A percentile compares a stretch with the other conserved stretches of the same genome.
Evolutionary conservation across 2,888 invertebrate genomes (phyloP).

Genomic region (Automeris io): DNA sequence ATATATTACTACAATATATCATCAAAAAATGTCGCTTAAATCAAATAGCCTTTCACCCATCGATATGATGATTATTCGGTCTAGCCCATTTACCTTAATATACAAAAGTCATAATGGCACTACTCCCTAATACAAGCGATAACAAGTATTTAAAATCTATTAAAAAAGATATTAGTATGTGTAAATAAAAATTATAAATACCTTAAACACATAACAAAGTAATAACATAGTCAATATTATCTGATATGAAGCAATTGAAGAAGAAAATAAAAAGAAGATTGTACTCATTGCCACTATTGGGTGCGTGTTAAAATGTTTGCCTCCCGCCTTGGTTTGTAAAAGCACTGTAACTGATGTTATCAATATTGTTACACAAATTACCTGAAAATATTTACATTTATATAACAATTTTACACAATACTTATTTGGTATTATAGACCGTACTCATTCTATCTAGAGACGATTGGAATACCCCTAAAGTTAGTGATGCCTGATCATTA

Average conservation of each 20-base stretch:
- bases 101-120: no score
- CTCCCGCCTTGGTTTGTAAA: background rate
- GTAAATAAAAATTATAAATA: constrained; percentile 11
- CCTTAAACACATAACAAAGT: constrained; percentile 29
- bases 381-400: background rate
- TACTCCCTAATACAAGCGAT: no score
- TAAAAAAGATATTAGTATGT: background rate
- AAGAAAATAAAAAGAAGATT: constrained; percentile 32
- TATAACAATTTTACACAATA: background rate
- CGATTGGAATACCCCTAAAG: no score
- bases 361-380: background rate
- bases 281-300: constrained; percentile 31
- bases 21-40: no score
- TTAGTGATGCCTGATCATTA: no score
- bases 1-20: no score
- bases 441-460: no score
- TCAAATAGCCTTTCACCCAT: no score
- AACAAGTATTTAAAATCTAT: no score
- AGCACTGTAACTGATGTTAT: background rate
- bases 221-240: constrained; percentile 35
- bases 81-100: no score
- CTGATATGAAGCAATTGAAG: constrained; percentile 38
- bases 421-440: no score
- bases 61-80: no score
- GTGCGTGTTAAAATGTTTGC: constrained; percentile 17